These are phyloP conservation scores for Aphaenogaster floridana DNA, from an alignment of 1,140 invertebrate genomes.

Conservation along the genomic window DNA sequence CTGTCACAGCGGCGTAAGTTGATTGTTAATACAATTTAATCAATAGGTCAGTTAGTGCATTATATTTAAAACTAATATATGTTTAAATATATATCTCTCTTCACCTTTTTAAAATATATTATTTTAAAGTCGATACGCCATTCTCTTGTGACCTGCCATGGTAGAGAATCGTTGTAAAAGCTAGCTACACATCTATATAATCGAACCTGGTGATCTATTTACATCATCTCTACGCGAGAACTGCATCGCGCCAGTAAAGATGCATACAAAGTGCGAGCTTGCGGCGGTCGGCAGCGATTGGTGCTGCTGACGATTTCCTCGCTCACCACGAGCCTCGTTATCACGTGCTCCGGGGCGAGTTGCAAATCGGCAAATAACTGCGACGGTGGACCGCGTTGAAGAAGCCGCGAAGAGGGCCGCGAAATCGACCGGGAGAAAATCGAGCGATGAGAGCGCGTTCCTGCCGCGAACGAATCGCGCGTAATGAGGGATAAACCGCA, in stretches of 20 bases:
- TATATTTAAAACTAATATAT: neutral
- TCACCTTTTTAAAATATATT: neutral
- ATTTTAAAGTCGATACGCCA: neutral
- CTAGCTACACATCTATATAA: neutral
- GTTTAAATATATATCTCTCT: neutral
- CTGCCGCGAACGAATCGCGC: constrained; percentile 74
- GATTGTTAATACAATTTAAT: constrained; percentile 12
- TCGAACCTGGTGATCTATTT: constrained; percentile 44
- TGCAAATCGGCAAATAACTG: constrained; percentile 76
- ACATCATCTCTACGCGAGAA: constrained; percentile 30
- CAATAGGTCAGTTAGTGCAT: neutral
- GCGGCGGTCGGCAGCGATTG: constrained; percentile 54
- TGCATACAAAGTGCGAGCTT: constrained; percentile 38
- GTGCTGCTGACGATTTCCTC: constrained; percentile 46
- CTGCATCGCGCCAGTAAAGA: constrained; percentile 24
- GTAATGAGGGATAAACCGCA: constrained; percentile 78
- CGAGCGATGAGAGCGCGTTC: constrained; percentile 63
- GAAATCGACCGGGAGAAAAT: constrained; percentile 73
- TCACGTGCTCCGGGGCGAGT: constrained; percentile 72
- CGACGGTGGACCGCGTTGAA: constrained; percentile 63
- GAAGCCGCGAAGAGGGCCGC: constrained; percentile 43
- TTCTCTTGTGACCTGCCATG: neutral
- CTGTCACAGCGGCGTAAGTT: neutral
- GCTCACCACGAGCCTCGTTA: constrained; percentile 69
- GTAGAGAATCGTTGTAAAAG: neutral